A percentile compares a stretch with the other conserved stretches of the same genome.
Evolutionary conservation across 2,113 vertebrate genomes (phyloP).

Genomic region (Plectropomus leopardus): DNA sequence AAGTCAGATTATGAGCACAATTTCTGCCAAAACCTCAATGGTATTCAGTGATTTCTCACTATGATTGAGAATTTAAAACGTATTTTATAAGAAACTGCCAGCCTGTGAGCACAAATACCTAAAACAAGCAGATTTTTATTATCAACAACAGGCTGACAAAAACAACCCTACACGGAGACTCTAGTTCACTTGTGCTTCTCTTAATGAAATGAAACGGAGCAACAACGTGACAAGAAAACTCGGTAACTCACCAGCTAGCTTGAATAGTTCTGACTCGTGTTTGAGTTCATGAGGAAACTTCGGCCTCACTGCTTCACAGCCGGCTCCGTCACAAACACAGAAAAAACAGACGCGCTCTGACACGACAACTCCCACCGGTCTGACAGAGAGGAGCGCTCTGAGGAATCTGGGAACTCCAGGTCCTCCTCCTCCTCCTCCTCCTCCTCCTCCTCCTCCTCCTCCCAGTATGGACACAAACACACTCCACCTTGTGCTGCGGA

Average conservation of each 20-base stretch:
- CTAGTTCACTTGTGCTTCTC: background rate
- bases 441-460: conserved; percentile 20
- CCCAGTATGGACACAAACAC: conserved; percentile 44
- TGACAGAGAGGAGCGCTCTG: conserved; percentile 17
- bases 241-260: conserved; percentile 31
- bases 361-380: background rate
- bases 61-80: too few relatives aligned
- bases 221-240: background rate
- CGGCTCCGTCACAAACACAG: conserved; percentile 17
- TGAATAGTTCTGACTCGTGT: background rate
- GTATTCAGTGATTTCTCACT: too few relatives aligned
- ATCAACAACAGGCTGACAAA: too few relatives aligned
- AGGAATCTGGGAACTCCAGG: conserved; percentile 50
- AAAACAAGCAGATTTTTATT: too few relatives aligned
- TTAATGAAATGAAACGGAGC: background rate
- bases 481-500: conserved; percentile 57
- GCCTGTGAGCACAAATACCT: too few relatives aligned
- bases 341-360: background rate
- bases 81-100: too few relatives aligned
- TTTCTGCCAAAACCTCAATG: too few relatives aligned
- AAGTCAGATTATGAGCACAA: too few relatives aligned
- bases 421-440: background rate
- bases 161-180: too few relatives aligned
- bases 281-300: background rate
- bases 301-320: background rate